Evolutionary conservation across 2,888 invertebrate species (phyloP).

Genomic region (Habroteleia sp.): DNA sequence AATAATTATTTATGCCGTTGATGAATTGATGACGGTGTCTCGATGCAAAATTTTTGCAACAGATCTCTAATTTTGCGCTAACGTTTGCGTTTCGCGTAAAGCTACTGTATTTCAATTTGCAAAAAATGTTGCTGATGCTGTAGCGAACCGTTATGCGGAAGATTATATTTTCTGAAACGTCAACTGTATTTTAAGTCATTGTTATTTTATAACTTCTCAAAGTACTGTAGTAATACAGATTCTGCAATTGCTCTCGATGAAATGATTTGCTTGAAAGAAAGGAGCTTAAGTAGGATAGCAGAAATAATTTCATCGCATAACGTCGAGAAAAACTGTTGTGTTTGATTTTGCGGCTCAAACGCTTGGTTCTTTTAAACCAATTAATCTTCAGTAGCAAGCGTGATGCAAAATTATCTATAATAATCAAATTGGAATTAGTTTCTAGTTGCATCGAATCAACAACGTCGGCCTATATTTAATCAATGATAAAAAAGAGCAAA

Average conservation of each 20-base stretch:
- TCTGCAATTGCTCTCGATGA: too few species aligned
- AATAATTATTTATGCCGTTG: constrained; percentile 18
- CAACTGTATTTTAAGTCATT: too few species aligned
- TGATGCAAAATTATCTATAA: constrained; percentile 6
- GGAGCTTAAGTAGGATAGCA: not conserved
- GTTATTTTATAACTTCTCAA: too few species aligned
- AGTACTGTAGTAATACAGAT: too few species aligned
- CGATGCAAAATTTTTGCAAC: not conserved
- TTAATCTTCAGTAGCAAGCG: constrained; percentile 18
- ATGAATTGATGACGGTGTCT: not conserved
- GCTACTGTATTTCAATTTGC: too few species aligned
- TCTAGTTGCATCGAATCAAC: constrained; percentile 22
- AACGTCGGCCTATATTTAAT: constrained; percentile 34
- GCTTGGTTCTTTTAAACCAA: constrained; percentile 17
- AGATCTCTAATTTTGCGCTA: too few species aligned
- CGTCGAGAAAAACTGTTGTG: not conserved
- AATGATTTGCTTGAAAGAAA: not conserved
- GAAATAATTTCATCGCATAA: constrained; percentile 14
- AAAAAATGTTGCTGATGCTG: too few species aligned
- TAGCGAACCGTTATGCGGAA: too few species aligned
- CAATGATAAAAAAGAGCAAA: constrained; percentile 1
- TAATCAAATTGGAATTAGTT: constrained; percentile 9
- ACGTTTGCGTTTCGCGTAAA: too few species aligned
- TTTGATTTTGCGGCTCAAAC: constrained; percentile 29
- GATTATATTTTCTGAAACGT: too few species aligned